Evolutionary conservation across 2,113 vertebrate species (phyloP), one percentile per base, ranked within the genome.

Genomic region (Triplophysa dalaica): DNA sequence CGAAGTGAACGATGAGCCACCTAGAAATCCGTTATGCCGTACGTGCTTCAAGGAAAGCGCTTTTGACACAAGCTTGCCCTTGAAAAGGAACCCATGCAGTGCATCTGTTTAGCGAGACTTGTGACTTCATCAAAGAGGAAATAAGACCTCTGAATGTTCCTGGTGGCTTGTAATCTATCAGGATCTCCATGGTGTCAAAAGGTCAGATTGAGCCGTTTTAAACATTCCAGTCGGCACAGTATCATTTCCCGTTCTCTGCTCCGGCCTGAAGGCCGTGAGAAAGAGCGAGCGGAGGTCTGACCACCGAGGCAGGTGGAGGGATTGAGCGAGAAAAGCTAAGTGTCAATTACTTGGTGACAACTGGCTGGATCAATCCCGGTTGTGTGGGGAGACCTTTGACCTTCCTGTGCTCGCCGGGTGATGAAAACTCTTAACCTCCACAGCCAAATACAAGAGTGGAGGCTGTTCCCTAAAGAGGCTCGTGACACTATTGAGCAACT

Each of bases 281-380:
- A 41, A 65, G 38, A 67, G 60, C 5, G 19, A 22, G 5, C 24
- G 63, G 26, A 45, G 62, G 9, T 33, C 45, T 38, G 54, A 78
- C 52, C 14, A 45, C 38, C 29, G 63, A 24, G n/a, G 26, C 50
- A 64, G 29, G 64, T 19, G 72, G 13, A 56, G 45, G 22, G 60
- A n/a, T 70, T 22, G 11, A 69, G 52, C 4, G 74, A 78, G 64
- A 48, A 58, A 67, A 50, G 81, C 78, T 79, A 7, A 68, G 68
- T 52, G 67, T 75, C 86, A 90, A 89, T 90, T 88, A 89, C 82
- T 81, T 66, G 33, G 16, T 79, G 83, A 81, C 91, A 92, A 89
- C 87, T 91, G 89, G 77, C 0, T 45, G 62, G 84, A 85, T 83
- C 78, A 80, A 50, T 29, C 58, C 85, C 77, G 67, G 81, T 89